These are phyloP conservation scores for Coptotermes formosanus DNA, from an alignment of 1,140 invertebrate genomes.

Conservation along the genomic window DNA sequence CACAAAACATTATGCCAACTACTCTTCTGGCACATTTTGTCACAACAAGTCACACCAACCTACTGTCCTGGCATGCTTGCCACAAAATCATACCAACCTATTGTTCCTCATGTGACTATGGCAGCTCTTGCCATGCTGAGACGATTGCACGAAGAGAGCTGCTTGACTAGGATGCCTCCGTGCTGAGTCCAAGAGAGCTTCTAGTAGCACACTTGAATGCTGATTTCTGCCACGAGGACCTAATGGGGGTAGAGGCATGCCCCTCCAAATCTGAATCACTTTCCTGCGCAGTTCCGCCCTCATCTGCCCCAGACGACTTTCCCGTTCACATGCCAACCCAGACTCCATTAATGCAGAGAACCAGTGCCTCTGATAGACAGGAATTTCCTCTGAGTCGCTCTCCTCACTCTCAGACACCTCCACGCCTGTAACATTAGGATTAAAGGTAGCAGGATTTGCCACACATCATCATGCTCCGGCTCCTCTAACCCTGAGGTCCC, in stretches of 20 bases:
- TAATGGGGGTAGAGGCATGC: slow-evolving; percentile 38
- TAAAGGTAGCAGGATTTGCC: no score
- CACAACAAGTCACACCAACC: no score
- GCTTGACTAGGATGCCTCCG: slow-evolving; percentile 21
- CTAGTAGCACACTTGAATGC: slow-evolving; percentile 41
- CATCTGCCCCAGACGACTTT: slow-evolving; percentile 19
- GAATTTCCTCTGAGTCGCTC: slow-evolving; percentile 35
- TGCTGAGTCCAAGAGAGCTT: slow-evolving; percentile 28
- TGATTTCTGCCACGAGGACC: slow-evolving; percentile 24
- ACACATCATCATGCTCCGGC: neutral
- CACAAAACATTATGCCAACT: no score
- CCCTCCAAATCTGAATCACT: slow-evolving; percentile 42
- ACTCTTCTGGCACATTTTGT: no score
- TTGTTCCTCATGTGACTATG: slow-evolving; percentile 2
- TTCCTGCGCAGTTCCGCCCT: slow-evolving; percentile 27
- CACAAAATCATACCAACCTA: neutral
- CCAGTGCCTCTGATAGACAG: slow-evolving; percentile 39
- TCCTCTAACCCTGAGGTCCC: no score
- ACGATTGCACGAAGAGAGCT: slow-evolving; percentile 21
- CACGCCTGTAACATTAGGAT: slow-evolving; percentile 27
- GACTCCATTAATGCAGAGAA: slow-evolving; percentile 35
- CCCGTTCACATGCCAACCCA: slow-evolving; percentile 25
- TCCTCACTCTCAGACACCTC: slow-evolving; percentile 35
- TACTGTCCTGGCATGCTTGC: no score
- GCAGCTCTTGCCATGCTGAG: neutral